phyloP scores from a whole-genome alignment of 2,888 invertebrate genomes.

The Eilema sororculum region DNA sequence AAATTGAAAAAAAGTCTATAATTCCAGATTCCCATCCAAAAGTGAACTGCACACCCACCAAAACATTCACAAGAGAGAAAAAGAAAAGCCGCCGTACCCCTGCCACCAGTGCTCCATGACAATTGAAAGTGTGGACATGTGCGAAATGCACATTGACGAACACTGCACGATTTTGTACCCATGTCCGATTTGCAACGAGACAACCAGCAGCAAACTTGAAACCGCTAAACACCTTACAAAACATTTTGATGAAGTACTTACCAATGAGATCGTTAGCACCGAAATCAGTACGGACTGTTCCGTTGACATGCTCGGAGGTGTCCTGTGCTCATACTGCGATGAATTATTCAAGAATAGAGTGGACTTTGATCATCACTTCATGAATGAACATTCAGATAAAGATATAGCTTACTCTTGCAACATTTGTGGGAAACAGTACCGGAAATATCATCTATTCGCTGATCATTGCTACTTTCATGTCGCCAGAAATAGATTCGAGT shows the following conservation, averaged over 20 bases:
- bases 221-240: constrained; percentile 68
- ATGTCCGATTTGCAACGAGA: constrained; percentile 75
- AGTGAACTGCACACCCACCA: constrained; percentile 73
- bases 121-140: constrained; percentile 66
- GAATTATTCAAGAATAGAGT: constrained; percentile 79
- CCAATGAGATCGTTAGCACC: constrained; percentile 41
- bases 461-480: constrained; percentile 87
- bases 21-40: constrained; percentile 71
- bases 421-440: constrained; percentile 85
- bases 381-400: constrained; percentile 71
- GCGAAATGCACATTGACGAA: constrained; percentile 72
- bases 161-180: constrained; percentile 69
- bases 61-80: constrained; percentile 67
- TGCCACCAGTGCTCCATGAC: constrained; percentile 67
- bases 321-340: constrained; percentile 85
- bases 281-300: constrained; percentile 75
- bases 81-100: constrained; percentile 67
- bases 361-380: constrained; percentile 86
- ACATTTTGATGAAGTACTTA: constrained; percentile 69
- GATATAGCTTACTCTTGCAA: constrained; percentile 84
- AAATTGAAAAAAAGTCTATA: neutral
- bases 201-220: constrained; percentile 59
- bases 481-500: constrained; percentile 73
- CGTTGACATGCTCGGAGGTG: constrained; percentile 74
- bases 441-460: constrained; percentile 84